Base-by-base conservation (phyloP, 2,113 vertebrate species). In the Todiramphus chloris region DNA sequence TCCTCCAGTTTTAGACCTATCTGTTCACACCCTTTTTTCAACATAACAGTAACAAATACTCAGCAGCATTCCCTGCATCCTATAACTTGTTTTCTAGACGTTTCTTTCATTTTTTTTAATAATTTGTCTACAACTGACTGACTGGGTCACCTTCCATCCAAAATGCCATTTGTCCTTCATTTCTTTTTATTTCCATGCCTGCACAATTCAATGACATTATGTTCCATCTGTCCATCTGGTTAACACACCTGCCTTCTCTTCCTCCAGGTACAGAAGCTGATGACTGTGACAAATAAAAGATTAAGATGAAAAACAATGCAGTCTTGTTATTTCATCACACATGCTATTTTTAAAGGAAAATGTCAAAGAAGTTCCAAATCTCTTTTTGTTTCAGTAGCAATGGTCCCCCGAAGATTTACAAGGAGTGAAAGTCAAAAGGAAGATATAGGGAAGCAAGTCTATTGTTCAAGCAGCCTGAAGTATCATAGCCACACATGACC, bases 151-250 rank as follows among this genome's bases (percentile, higher is more conserved):
- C 94, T 91, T 94, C 48, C 35, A 78, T 55, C 66, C 66, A 82
- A 89, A 94, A 84, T 37, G 31, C 25, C 58, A 43, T 73, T 96
- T 91, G 77, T 84, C 80, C 83, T 13, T 43, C 15, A 37, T 14
- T 48, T 79, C 35, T 75, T 76, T 72, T 80, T 89, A 17, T 87
- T 96, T 96, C 89, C 87, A 73, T 7, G 7, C 68, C 60, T 90
- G 74, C 66, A 92, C 86, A 76, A 70, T 73, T 89, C 83, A 50
- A 78, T 82, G 83, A 94, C 83, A 87, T 75, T 94, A 94, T 94
- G 80, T 92, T 96, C 96, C 87, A 87, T 82, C 95, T 92, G 92
- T 93, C 92, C 96, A 93, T 96, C 96, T 95, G 96, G 80, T 89
- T 96, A 90, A 62, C 83, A 78, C 94, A 96, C 86, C 95, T 97